A percentile compares a stretch with the other conserved stretches of the same genome.
Conservation (phyloP, 2,113 vertebrate genomes). For the Tonatia bakeri region DNA sequence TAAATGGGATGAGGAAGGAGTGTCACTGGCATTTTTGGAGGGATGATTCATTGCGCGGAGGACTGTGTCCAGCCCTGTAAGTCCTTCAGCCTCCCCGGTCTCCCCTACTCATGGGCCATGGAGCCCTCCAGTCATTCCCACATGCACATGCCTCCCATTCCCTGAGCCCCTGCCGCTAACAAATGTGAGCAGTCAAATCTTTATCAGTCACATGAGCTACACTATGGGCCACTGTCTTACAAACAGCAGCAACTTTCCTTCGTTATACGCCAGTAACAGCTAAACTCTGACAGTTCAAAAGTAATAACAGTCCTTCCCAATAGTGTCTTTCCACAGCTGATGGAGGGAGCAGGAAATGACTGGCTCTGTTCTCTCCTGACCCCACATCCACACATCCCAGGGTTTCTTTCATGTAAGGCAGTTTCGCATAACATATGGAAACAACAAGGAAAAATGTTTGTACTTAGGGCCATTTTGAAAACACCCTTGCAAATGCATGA, state of each 20-base stretch:
- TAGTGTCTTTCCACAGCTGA: neutral
- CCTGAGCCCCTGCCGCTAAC: neutral
- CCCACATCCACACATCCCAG: neutral
- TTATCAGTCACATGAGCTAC: neutral
- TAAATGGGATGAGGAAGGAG: neutral
- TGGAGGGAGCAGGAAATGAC: neutral
- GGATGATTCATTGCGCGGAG: neutral
- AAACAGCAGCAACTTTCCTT: neutral
- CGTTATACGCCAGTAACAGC: neutral
- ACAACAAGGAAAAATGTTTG: conserved; percentile 17
- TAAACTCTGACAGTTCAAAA: neutral
- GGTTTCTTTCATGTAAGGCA: conserved; percentile 49
- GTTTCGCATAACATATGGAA: conserved; percentile 59
- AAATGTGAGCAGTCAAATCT: neutral
- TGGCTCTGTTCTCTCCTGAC: neutral
- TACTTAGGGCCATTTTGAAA: conserved; percentile 25
- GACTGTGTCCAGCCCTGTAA: neutral
- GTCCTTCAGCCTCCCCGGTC: neutral
- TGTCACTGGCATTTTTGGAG: neutral
- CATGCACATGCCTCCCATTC: neutral
- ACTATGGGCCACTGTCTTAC: neutral
- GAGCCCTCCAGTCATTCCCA: neutral
- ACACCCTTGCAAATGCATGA: neutral
- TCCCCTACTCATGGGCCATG: too few species aligned
- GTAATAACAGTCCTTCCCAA: neutral